These are phyloP conservation scores for Entomyzon cyanotis DNA, from an alignment of 2,113 vertebrate species.

Conservation along the genomic window DNA sequence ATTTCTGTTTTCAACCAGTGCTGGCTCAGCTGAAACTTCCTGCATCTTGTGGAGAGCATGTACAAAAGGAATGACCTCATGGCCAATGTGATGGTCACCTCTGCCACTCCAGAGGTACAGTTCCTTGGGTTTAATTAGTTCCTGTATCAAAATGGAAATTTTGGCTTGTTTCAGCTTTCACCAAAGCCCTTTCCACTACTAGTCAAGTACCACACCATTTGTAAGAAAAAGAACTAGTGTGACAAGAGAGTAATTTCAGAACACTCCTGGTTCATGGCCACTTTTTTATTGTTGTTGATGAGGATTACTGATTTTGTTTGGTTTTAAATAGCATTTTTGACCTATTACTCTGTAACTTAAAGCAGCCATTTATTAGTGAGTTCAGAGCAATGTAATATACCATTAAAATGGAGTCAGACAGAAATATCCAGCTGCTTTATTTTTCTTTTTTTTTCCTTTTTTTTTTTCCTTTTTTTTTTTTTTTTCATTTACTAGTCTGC, in stretches of 20 bases:
- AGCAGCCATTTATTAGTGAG: background rate
- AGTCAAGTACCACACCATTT: background rate
- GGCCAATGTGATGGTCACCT: slow-evolving; percentile 81
- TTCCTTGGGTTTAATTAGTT: background rate
- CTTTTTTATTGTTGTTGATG: background rate
- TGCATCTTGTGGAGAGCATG: slow-evolving; percentile 74
- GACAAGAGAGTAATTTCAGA: background rate
- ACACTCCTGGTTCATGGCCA: background rate
- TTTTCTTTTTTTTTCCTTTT: background rate
- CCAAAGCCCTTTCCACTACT: background rate
- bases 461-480: background rate
- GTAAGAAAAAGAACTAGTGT: background rate
- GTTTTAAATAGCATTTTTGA: background rate
- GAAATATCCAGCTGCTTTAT: background rate
- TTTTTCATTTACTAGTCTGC: background rate
- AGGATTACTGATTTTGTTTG: slow-evolving; percentile 14
- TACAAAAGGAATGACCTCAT: slow-evolving; percentile 84
- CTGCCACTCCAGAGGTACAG: slow-evolving; percentile 81
- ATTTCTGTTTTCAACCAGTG: slow-evolving; percentile 56
- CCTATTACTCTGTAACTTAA: background rate
- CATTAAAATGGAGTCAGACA: background rate
- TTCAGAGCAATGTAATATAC: slow-evolving; percentile 6
- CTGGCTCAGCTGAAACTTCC: slow-evolving; percentile 71
- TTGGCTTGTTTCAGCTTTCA: background rate
- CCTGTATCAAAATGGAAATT: background rate